Percentiles rank a stretch among this genome's conserved stretches.
Conservation (phyloP, 2,888 invertebrate genomes). For the Empis stercorea region DNA sequence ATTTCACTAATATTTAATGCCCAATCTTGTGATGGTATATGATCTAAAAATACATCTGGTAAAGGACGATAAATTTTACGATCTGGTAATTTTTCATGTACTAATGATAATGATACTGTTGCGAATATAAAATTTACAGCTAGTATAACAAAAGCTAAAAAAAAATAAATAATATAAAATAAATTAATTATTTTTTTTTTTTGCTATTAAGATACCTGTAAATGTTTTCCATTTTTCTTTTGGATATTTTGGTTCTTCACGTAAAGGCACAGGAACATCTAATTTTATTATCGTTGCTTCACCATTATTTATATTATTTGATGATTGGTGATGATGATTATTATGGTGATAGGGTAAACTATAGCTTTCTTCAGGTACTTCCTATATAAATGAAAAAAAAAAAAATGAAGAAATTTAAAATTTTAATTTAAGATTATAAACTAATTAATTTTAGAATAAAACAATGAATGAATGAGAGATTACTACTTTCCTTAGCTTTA, state of each 20-base stretch:
- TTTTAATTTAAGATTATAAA: too few species aligned
- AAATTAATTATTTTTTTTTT: conserved; percentile 26
- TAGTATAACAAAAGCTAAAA: conserved; percentile 49
- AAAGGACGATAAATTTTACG: conserved; percentile 58
- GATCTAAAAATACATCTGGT: conserved; percentile 71
- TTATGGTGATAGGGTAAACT: conserved; percentile 17
- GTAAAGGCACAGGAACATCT: conserved; percentile 50
- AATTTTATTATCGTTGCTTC: conserved; percentile 43
- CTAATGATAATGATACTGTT: conserved; percentile 62
- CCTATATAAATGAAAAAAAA: conserved; percentile 13
- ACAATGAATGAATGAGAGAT: too few species aligned
- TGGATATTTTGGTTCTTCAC: conserved; percentile 66
- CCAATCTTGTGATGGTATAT: conserved; percentile 62
- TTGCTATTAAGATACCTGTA: conserved; percentile 22
- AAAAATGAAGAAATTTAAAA: not conserved
- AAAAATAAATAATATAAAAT: conserved; percentile 9
- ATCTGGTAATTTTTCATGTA: conserved; percentile 80
- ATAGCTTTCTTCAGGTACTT: conserved; percentile 23
- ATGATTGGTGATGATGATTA: conserved; percentile 18
- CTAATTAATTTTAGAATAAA: too few species aligned
- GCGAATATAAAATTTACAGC: conserved; percentile 50
- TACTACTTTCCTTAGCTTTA: too few species aligned
- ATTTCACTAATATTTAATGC: conserved; percentile 74
- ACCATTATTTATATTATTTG: conserved; percentile 17
- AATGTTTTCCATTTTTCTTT: conserved; percentile 76